Evolutionary conservation across 2,797 vertebrate genomes (phyloP), one percentile per base, ranked within the genome.

Genomic region (Protosalanx chinensis): DNA sequence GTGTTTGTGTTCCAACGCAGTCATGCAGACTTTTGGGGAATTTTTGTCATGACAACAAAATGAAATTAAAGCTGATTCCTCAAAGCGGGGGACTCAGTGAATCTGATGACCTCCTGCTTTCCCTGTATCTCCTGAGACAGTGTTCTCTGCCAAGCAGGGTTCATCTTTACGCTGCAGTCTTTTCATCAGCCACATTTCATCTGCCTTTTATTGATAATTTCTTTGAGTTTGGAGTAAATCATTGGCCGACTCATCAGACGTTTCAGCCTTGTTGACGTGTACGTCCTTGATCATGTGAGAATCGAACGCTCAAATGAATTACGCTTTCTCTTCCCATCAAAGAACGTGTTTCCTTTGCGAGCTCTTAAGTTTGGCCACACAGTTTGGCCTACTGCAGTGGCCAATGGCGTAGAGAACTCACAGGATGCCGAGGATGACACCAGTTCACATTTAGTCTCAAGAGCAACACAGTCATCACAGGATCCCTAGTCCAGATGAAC

Each of bases 11-110:
- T 37, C 16, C 15, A 57, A 64, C 29, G 23, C 53, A 15, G 2
- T 5, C 23, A 64, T 37, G 16, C 35, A 64, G 64, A 56, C 64
- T 46, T 23, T 46, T 53, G 30, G 6, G 10, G 41, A 46, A 10
- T 58, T 15, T 30, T 3, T 13, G 35, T 75, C 53, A 66, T 72
- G 73, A 23, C 23, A 65, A 69, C 10, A 72, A 46, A 83, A 83
- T 82, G 70, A 73, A 84, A 88, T 84, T 71, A 82, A 84, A 86
- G 79, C 72, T 57, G 69, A 76, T 78, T 68, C 75, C 74, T 72
- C 70, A 81, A 67, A 72, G n/a, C 73, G 57, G 60, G 71, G 66
- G 72, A 66, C 65, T 75, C 66, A 72, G 80, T 83, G 85, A 83
- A 86, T 83, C 76, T 77, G 35, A 20, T 60, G 68, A 71, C 81